Conservation (phyloP, 2,888 invertebrate genomes). For the Drosophila neutralis region DNA sequence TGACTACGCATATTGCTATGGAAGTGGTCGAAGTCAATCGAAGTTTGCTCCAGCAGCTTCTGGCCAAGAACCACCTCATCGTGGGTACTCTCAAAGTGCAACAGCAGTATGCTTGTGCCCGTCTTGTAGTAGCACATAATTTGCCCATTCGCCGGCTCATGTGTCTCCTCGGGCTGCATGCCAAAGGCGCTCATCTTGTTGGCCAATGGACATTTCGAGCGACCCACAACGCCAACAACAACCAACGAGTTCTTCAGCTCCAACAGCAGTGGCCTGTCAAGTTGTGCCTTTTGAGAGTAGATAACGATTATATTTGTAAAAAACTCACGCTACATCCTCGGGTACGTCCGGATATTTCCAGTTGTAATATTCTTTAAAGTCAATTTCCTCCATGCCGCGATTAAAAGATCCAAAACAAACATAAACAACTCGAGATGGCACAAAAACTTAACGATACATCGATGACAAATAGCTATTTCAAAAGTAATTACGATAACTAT, state of each 20-base stretch:
- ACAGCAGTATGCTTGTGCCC: slow-evolving; percentile 85
- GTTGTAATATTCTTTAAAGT: slow-evolving; percentile 54
- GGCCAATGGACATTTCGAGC: slow-evolving; percentile 79
- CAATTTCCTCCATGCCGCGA: slow-evolving; percentile 54
- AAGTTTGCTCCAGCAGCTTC: slow-evolving; percentile 53
- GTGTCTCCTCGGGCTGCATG: slow-evolving; percentile 49
- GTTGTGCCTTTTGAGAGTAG: not conserved
- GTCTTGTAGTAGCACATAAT: slow-evolving; percentile 88
- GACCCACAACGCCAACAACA: slow-evolving; percentile 84
- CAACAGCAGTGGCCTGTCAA: slow-evolving; percentile 38
- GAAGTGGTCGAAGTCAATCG: slow-evolving; percentile 78
- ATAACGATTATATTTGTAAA: not conserved
- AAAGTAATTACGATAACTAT: not conserved
- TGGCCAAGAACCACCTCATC: slow-evolving; percentile 80
- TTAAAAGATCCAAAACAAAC: slow-evolving; percentile 25
- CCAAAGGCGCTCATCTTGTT: slow-evolving; percentile 84
- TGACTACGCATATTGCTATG: slow-evolving; percentile 80
- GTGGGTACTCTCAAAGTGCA: slow-evolving; percentile 86
- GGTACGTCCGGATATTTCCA: slow-evolving; percentile 80
- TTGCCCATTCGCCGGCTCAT: slow-evolving; percentile 84
- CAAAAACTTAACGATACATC: slow-evolving; percentile 15
- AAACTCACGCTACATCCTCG: slow-evolving; percentile 69
- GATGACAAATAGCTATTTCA: not conserved
- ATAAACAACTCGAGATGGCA: slow-evolving; percentile 49
- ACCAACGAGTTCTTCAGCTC: slow-evolving; percentile 62